These are phyloP conservation scores for Nycticebus coucang DNA, from an alignment of 2,113 vertebrate genomes.

Conservation along the genomic window DNA sequence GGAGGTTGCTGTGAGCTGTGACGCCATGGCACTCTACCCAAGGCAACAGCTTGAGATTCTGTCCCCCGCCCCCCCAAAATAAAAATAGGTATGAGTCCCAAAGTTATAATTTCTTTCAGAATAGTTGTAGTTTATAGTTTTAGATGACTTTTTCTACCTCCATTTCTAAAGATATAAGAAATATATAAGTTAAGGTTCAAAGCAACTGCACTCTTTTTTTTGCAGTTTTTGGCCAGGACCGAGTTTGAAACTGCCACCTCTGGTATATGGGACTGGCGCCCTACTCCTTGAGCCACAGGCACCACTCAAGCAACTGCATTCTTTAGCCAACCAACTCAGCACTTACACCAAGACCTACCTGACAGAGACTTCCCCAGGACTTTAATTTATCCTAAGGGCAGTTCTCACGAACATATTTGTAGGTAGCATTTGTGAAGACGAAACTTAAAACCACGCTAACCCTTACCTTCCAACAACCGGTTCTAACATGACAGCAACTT, in stretches of 20 bases:
- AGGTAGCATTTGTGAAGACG: neutral
- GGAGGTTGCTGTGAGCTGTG: too few relatives aligned
- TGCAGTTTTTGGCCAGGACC: too few relatives aligned
- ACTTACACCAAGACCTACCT: neutral
- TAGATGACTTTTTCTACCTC: constrained; percentile 4
- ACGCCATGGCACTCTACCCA: too few relatives aligned
- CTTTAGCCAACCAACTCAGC: neutral
- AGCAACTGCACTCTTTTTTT: neutral
- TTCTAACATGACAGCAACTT: neutral
- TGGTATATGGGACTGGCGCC: too few relatives aligned
- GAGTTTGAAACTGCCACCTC: too few relatives aligned
- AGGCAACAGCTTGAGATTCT: too few relatives aligned
- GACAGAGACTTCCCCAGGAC: neutral
- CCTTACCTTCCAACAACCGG: neutral
- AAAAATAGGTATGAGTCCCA: neutral
- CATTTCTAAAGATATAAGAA: constrained; percentile 20
- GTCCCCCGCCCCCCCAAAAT: neutral
- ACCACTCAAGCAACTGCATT: neutral
- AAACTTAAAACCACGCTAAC: neutral
- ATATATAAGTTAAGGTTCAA: neutral
- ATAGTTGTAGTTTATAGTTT: neutral
- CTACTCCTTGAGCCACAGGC: too few relatives aligned
- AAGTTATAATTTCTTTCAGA: neutral
- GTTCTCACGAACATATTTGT: neutral
- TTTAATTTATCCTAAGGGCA: neutral